A percentile compares a stretch with the other conserved stretches of the same genome.
Evolutionary conservation across 1,140 invertebrate genomes (phyloP).

Genomic region (Physella acuta): DNA sequence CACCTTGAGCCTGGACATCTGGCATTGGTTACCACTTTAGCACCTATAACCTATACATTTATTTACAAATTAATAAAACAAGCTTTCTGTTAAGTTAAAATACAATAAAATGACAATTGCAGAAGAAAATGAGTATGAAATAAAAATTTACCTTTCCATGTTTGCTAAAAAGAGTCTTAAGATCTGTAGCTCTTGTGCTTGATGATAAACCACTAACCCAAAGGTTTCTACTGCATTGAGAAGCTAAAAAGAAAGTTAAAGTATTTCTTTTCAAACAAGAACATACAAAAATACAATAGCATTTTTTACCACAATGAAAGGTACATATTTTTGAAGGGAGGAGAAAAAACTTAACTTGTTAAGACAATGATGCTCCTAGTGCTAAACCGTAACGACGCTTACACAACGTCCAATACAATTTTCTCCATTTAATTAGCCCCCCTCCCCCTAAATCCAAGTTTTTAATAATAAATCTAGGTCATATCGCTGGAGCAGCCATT

Average conservation of each 20-base stretch:
- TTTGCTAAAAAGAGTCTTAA: constrained; percentile 87
- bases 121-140: no score
- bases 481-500: no score
- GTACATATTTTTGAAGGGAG: constrained; percentile 12
- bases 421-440: no score
- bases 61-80: no score
- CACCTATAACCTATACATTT: constrained; percentile 69
- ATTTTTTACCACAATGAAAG: constrained; percentile 8
- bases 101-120: no score
- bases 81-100: no score
- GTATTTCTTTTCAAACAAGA: no score
- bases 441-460: no score
- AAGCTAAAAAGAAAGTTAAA: constrained; percentile 24
- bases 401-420: no score
- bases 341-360: constrained; percentile 53
- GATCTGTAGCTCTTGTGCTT: constrained; percentile 83
- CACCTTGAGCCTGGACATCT: constrained; percentile 85
- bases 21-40: constrained; percentile 95
- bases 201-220: constrained; percentile 92
- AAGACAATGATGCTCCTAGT: no score
- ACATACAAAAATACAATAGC: background rate
- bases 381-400: no score
- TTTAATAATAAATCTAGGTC: no score
- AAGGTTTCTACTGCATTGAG: constrained; percentile 64
- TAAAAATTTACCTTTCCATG: constrained; percentile 79